Evolutionary conservation across 1,140 invertebrate genomes (phyloP).

Genomic region (Arctopsyche grandis): DNA sequence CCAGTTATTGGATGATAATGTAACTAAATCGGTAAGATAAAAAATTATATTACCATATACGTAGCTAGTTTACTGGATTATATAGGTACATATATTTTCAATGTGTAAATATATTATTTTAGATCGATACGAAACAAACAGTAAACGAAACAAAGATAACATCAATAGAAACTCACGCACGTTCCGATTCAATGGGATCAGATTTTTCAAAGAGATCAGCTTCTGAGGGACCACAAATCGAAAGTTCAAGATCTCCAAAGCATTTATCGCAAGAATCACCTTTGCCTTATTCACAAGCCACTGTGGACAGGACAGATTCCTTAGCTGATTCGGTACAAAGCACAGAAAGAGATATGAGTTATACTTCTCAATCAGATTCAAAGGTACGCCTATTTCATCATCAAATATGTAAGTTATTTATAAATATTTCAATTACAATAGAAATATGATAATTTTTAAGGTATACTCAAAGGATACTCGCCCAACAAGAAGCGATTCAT

Average conservation of each 20-base stretch:
- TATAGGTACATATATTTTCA: not conserved
- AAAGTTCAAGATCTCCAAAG: conserved; percentile 39
- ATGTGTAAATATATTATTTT: not conserved
- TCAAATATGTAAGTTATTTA: conserved; percentile 11
- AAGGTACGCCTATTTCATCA: conserved; percentile 57
- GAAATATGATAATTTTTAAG: conserved; percentile 51
- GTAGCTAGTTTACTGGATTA: too few relatives aligned
- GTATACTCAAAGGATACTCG: conserved; percentile 63
- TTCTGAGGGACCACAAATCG: conserved; percentile 29
- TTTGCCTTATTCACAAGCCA: conserved; percentile 54
- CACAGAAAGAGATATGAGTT: conserved; percentile 64
- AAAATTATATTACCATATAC: conserved; percentile 10
- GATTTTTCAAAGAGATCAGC: conserved; percentile 56
- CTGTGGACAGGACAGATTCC: conserved; percentile 61
- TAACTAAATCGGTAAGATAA: conserved; percentile 43
- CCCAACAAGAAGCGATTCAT: conserved; percentile 63
- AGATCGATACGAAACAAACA: conserved; percentile 13
- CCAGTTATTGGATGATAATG: conserved; percentile 42
- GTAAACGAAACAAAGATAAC: conserved; percentile 59
- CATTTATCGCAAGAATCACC: conserved; percentile 60
- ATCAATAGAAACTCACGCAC: conserved; percentile 59
- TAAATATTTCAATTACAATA: not conserved
- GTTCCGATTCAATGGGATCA: conserved; percentile 64
- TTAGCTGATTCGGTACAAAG: conserved; percentile 63
- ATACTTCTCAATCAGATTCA: conserved; percentile 65